Conservation (phyloP, 1,140 invertebrate genomes). For the Cotesia vestalis region DNA sequence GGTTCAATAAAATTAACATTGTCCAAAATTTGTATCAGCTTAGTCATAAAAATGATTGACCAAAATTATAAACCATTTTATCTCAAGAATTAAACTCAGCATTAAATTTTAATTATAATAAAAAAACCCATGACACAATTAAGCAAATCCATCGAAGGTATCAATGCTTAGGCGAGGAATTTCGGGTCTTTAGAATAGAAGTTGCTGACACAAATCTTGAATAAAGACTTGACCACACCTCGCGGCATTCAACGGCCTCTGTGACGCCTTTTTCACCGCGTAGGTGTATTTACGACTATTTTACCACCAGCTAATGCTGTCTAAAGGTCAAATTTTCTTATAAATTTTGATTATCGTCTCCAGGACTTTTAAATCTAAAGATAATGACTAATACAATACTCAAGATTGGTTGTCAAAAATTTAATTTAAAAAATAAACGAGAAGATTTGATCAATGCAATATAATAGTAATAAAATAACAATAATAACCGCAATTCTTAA, state of each 20-base stretch:
- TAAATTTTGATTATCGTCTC: no score
- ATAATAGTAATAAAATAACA: no score
- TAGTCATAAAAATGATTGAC: no score
- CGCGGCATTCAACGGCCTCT: slow-evolving; percentile 10
- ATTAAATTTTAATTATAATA: background rate
- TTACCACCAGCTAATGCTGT: background rate
- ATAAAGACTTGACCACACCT: slow-evolving; percentile 14
- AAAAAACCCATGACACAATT: background rate
- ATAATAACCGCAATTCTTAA: background rate
- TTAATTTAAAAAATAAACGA: background rate
- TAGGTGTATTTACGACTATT: background rate
- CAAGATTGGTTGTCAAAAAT: background rate
- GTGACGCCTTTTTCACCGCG: background rate
- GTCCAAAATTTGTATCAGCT: no score
- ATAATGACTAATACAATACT: no score
- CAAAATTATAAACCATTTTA: background rate
- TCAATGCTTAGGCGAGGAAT: no score
- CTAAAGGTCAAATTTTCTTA: background rate
- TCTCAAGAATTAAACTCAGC: background rate
- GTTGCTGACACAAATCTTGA: slow-evolving; percentile 25
- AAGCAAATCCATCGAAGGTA: background rate
- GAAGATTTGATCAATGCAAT: no score
- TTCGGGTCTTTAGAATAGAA: no score
- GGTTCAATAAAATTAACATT: no score
- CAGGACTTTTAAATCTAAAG: background rate